Evolutionary conservation across 2,113 vertebrate genomes (phyloP), one percentile per base, ranked within the genome.

Genomic region (Calonectris borealis): DNA sequence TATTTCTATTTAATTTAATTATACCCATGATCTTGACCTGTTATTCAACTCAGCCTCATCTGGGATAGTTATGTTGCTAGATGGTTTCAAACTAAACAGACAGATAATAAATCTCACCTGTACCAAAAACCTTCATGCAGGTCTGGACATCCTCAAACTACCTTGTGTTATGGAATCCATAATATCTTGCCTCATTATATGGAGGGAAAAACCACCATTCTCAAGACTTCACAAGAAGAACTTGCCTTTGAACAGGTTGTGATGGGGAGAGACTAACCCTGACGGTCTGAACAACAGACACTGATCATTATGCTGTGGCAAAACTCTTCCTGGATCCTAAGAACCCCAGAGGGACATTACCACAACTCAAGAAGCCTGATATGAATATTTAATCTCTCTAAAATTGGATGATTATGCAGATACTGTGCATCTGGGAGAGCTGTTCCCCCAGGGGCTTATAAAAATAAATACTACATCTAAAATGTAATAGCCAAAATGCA

Each of bases 371-470:
- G 89, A 96, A 97, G 64, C 68, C 88, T 76, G 91, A 94, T 95
- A 93, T 86, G 95, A 96, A 97, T 97, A 97, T 95, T 96, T 97
- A 97, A 96, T 97, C 86, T 97, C 73, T 91, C 90, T 95, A 96
- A 96, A 94, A 94, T 96, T 96, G 95, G 96, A 83, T 96, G 97
- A 97, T 97, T 97, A 97, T 98, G 92, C 95, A 97, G 95, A 92
- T 96, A 94, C 65, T 85, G 79, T 92, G 83, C 87, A 92, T 97
- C 86, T 96, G 96, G 93, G 95, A 97, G 94, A 96, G n/a, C 6
- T 90, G 49, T 64, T 93, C 84, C 91, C 89, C 86, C 57, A 84
- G 90, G 78, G 90, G 32, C 95, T 97, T 95, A 96, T 97, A 96
- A 97, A 97, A 97, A 97, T 95, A 97, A 97, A 96, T 94, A 88